Conservation (phyloP, 2,888 invertebrate species). For the Dasysyrphus albostriatus region DNA sequence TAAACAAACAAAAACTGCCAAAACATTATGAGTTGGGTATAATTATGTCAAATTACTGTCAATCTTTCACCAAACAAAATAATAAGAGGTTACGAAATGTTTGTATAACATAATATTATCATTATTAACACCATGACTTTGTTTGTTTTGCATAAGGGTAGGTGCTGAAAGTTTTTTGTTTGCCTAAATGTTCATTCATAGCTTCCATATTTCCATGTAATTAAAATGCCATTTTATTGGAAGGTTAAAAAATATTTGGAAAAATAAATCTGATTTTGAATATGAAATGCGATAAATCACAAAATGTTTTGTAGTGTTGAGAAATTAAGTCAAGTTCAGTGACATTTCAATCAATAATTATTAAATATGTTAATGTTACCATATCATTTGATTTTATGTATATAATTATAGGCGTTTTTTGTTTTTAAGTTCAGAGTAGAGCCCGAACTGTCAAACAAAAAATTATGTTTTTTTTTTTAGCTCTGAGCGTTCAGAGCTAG, state of each 20-base stretch:
- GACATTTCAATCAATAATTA: too few species aligned
- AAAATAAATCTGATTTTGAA: not conserved
- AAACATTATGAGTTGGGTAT: conserved; percentile 6
- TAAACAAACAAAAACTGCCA: conserved; percentile 15
- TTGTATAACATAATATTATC: not conserved
- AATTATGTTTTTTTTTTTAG: too few species aligned
- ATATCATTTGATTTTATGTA: too few species aligned
- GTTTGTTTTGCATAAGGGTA: not conserved
- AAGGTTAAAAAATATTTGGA: not conserved
- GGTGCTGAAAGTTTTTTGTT: not conserved
- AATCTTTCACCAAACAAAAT: conserved; percentile 29
- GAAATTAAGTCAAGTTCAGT: not conserved
- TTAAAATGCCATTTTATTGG: not conserved
- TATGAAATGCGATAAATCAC: not conserved
- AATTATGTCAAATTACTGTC: conserved; percentile 51
- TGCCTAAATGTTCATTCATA: not conserved
- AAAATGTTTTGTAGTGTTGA: not conserved
- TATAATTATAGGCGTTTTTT: too few species aligned
- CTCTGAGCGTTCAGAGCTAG: too few species aligned
- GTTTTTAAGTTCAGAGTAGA: too few species aligned
- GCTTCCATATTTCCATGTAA: not conserved
- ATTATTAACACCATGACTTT: not conserved
- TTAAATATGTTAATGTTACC: too few species aligned
- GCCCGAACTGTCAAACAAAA: too few species aligned
- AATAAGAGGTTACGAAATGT: not conserved